Evolutionary conservation across 2,888 invertebrate species (phyloP).

Genomic region (Hydrotaea cyrtoneurina): DNA sequence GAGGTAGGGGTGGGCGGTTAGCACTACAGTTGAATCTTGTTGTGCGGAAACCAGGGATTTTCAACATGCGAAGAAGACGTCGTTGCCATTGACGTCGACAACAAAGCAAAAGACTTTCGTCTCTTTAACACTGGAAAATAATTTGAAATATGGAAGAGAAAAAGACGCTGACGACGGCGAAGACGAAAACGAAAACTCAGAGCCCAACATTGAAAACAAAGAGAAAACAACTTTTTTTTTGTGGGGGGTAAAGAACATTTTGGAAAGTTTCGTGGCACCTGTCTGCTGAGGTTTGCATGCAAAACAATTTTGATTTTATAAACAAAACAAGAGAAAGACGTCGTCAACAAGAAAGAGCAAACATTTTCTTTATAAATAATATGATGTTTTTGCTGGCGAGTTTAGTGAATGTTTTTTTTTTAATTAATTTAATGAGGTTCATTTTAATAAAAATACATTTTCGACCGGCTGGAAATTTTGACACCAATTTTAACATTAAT

Average conservation of each 20-base stretch:
- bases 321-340: not conserved
- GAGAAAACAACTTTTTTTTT: constrained; percentile 4
- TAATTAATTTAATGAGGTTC: constrained; percentile 3
- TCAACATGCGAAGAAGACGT: not conserved
- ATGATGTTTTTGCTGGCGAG: not conserved
- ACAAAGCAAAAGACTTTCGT: not conserved
- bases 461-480: not conserved
- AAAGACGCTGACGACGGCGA: constrained; percentile 10
- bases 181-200: not conserved
- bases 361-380: not conserved
- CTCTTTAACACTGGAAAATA: constrained; percentile 12
- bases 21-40: not conserved
- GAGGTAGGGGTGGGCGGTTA: not conserved
- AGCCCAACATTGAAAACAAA: not conserved
- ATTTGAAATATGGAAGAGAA: not conserved
- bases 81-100: not conserved
- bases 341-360: not conserved
- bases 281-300: constrained; percentile 32
- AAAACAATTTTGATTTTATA: constrained; percentile 20
- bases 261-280: constrained; percentile 42
- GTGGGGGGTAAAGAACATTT: not conserved
- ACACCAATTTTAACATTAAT: not conserved
- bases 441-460: not conserved
- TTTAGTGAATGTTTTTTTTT: not conserved
- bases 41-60: not conserved